These are phyloP conservation scores for Archocentrus centrarchus DNA, from an alignment of 2,113 vertebrate genomes.

Conservation along the genomic window DNA sequence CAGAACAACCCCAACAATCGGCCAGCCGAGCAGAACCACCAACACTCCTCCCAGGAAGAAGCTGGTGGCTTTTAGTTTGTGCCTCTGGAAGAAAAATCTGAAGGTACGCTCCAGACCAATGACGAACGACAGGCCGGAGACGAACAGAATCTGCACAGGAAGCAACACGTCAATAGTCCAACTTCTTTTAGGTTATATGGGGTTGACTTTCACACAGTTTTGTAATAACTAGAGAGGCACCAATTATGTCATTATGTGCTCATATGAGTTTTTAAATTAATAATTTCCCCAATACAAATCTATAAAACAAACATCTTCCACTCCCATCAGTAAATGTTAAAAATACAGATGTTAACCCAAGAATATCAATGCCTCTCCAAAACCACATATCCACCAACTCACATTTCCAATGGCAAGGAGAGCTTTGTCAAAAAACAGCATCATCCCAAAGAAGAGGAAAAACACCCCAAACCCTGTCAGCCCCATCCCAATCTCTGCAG, in stretches of 20 bases:
- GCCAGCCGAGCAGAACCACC: conserved; percentile 96
- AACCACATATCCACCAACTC: conserved; percentile 69
- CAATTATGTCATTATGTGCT: neutral
- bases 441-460: conserved; percentile 99
- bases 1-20: conserved; percentile 93
- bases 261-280: neutral
- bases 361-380: neutral
- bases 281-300: neutral
- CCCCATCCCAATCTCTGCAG: conserved; percentile 96
- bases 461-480: conserved; percentile 98
- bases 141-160: conserved; percentile 90
- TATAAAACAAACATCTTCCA: no score
- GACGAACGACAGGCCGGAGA: conserved; percentile 94
- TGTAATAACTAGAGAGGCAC: neutral
- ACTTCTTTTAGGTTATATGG: neutral
- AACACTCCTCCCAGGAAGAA: conserved; percentile 97
- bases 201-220: neutral
- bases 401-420: conserved; percentile 98
- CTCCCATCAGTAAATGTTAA: neutral
- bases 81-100: conserved; percentile 98
- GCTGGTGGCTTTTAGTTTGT: conserved; percentile 95
- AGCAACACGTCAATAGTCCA: neutral
- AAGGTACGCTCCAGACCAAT: conserved; percentile 98
- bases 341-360: neutral
- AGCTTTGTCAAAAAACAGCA: conserved; percentile 99